phyloP scores from a whole-genome alignment of 2,888 invertebrate species.

The Acleris laterana region DNA sequence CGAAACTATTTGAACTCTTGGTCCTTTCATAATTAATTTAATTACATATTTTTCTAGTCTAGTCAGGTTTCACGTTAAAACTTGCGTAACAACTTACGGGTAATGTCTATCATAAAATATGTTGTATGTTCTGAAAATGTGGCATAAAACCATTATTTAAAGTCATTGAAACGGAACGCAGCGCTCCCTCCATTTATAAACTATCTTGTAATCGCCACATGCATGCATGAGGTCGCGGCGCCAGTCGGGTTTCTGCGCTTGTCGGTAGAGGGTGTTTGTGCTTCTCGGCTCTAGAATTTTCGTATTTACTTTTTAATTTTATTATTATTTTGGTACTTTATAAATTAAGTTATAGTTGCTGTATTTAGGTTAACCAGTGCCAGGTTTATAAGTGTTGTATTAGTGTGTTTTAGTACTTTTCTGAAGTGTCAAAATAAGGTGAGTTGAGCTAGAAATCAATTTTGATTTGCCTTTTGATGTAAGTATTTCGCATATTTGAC shows the following conservation, averaged over 20 bases:
- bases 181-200: constrained; percentile 33
- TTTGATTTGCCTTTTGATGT: constrained; percentile 14
- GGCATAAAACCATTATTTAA: constrained; percentile 27
- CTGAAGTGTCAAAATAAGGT: constrained; percentile 63
- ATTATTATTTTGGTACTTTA: constrained; percentile 41
- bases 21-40: too few relatives aligned
- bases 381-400: constrained; percentile 55
- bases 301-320: constrained; percentile 67
- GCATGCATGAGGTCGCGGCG: constrained; percentile 39
- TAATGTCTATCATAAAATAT: not conserved
- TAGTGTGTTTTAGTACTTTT: constrained; percentile 60
- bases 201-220: constrained; percentile 33
- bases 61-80: too few relatives aligned
- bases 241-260: constrained; percentile 82
- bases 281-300: constrained; percentile 65
- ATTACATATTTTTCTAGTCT: too few relatives aligned
- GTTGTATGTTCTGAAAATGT: constrained; percentile 16
- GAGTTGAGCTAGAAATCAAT: constrained; percentile 50
- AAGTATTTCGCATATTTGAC: constrained; percentile 35
- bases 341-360: constrained; percentile 52
- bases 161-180: constrained; percentile 36
- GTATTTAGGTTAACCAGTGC: constrained; percentile 44
- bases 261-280: constrained; percentile 67
- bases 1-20: too few relatives aligned
- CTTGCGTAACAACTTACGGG: too few relatives aligned